Evolutionary conservation across 1,140 invertebrate genomes (phyloP), one percentile per base, ranked within the genome.

Genomic region (Pseudomyrmex flavicornis): DNA sequence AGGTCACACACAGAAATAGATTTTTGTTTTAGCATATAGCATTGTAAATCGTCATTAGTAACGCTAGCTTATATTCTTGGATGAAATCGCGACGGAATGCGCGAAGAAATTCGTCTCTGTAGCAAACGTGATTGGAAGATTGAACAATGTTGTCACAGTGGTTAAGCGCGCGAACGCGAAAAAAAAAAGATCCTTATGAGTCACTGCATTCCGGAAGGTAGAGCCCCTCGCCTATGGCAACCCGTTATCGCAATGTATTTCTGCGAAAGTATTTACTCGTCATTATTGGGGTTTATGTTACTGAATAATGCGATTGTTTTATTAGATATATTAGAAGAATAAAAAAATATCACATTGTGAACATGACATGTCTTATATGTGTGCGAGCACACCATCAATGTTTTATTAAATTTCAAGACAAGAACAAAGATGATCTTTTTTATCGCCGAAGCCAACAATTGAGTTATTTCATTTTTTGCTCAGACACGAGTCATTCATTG

Each of bases 141-240:
- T 50, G 59, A 48, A 61, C 74, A 74, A 80, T 75, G 68, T 87
- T 69, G 82, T 87, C 82, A 20, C 69, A 59, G 80, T 69, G 75
- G 70, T 87, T 87, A 75, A 52, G 22, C 62, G 22, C 62, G 62
- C 26, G 61, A 83, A 87, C 48, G 44, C 58, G 17, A 68, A 75
- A 87, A 87, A 87, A 77, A 20, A 35, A 65, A 77, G 26, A 79
- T 85, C 22, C 12, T 68, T 56, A 56, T 82, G 85, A 88, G 70
- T 88, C 87, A 88, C 66, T 76, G 17, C 50, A 56, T 76, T 77
- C 80, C 85, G 35, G 74, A 35, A 58, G 48, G 12, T 63, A 59
- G 44, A 58, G 56, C 8, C 10, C n/a, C 10, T 20, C 26, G 44
- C 20, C 12, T 58, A 5, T 13, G 66, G 10, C 15, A 20, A 50